Conservation (phyloP, 2,113 vertebrate genomes). For the Neodon shergylaensis region DNA sequence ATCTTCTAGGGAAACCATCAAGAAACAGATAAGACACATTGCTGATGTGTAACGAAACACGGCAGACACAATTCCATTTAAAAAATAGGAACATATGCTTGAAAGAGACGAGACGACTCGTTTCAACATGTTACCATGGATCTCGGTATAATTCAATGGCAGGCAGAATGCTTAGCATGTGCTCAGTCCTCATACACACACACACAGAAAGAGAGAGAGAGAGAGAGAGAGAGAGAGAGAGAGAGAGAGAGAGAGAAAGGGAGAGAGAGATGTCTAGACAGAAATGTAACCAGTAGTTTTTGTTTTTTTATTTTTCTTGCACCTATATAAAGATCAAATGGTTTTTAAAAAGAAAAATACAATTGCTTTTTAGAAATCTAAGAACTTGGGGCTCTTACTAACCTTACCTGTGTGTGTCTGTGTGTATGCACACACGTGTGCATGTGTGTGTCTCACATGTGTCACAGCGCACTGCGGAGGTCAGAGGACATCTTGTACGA, state of each 20-base stretch:
- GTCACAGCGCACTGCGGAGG: background rate
- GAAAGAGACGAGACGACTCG: background rate
- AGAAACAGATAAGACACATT: background rate
- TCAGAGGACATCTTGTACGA: background rate
- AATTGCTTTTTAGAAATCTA: background rate
- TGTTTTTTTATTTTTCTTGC: constrained; percentile 13
- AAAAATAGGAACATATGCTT: background rate
- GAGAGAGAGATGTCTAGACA: background rate
- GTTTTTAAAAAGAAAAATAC: background rate
- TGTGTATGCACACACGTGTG: background rate
- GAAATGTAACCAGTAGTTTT: background rate
- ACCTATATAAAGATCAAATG: background rate
- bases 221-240: no score
- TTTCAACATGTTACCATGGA: background rate
- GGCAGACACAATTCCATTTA: background rate
- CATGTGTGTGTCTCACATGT: background rate
- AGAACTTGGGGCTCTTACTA: background rate
- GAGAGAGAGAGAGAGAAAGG: no score
- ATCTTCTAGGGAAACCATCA: background rate
- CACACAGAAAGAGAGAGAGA: background rate
- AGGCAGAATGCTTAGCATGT: background rate
- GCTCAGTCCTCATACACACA: background rate
- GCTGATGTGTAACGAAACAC: background rate
- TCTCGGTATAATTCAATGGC: background rate
- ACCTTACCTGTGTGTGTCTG: background rate